Conservation (phyloP, 2,797 vertebrate species). For the Chromis chromis region DNA sequence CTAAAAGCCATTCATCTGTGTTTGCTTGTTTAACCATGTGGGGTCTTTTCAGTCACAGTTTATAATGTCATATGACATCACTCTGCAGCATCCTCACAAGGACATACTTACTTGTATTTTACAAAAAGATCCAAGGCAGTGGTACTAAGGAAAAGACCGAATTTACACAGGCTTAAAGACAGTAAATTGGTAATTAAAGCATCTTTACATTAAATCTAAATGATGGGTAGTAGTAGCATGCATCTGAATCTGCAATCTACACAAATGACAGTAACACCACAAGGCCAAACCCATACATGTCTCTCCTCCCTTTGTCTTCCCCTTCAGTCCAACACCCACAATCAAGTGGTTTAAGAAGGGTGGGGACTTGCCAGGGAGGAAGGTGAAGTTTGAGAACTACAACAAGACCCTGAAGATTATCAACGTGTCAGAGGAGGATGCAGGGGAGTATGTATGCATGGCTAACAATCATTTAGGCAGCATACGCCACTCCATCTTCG, state of each 20-base stretch:
- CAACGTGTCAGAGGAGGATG: conserved; percentile 94
- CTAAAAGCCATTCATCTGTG: no score
- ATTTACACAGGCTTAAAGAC: no score
- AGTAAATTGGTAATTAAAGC: no score
- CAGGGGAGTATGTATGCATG: conserved; percentile 95
- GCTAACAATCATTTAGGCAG: conserved; percentile 94
- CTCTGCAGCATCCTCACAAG: no score
- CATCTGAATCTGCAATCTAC: not conserved
- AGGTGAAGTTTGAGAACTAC: conserved; percentile 91
- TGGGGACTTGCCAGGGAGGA: conserved; percentile 89
- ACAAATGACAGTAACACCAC: not conserved
- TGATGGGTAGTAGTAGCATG: not conserved
- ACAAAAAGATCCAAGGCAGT: not conserved
- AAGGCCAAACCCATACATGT: not conserved
- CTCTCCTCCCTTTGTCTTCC: not conserved
- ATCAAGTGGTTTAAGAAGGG: conserved; percentile 98
- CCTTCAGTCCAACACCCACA: conserved; percentile 85
- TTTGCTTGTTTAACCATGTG: not conserved
- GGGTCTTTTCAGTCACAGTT: not conserved
- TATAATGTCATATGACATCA: no score
- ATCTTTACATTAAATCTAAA: no score
- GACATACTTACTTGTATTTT: not conserved
- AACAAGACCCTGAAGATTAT: conserved; percentile 93
- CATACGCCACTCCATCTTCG: conserved; percentile 92
- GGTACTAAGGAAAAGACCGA: no score